Evolutionary conservation across 2,888 invertebrate genomes (phyloP).

Genomic region (Masnerella sp.): DNA sequence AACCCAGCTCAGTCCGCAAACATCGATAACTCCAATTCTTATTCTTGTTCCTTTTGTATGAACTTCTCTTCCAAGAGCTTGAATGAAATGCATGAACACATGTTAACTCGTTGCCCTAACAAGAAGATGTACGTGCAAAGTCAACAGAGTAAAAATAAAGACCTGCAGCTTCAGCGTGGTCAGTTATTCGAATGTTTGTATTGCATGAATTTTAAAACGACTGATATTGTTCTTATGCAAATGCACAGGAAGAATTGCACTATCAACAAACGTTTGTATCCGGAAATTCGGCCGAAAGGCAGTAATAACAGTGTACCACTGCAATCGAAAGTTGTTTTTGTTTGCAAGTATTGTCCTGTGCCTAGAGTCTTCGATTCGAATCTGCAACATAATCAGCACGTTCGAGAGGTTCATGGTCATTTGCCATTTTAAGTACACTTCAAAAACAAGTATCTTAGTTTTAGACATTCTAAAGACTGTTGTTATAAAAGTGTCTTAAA

Average conservation of each 20-base stretch:
- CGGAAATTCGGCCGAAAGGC: too few relatives aligned
- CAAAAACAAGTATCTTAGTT: too few relatives aligned
- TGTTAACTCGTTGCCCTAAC: conserved; percentile 4
- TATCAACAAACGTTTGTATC: too few relatives aligned
- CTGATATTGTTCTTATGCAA: not conserved
- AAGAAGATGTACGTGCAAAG: not conserved
- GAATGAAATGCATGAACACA: conserved; percentile 30
- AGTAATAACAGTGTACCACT: not conserved
- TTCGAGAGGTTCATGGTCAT: too few relatives aligned
- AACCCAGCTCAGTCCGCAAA: not conserved
- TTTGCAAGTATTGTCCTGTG: conserved; percentile 25
- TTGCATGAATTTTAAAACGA: conserved; percentile 17
- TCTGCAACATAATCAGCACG: too few relatives aligned
- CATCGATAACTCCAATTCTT: conserved; percentile 16
- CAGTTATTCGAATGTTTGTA: conserved; percentile 27
- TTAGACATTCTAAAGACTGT: too few relatives aligned
- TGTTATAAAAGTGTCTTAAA: too few relatives aligned
- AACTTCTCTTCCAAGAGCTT: conserved; percentile 27
- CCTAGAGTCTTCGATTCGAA: conserved; percentile 35
- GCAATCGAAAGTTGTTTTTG: conserved; percentile 1
- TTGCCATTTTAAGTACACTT: too few relatives aligned
- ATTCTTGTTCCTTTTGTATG: conserved; percentile 31
- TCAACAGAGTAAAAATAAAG: not conserved
- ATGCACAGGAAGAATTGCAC: conserved; percentile 5
- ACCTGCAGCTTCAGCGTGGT: not conserved